A percentile compares a stretch with the other conserved stretches of the same genome.
phyloP scores from a whole-genome alignment of 2,113 vertebrate species.

The Catagonus wagneri region DNA sequence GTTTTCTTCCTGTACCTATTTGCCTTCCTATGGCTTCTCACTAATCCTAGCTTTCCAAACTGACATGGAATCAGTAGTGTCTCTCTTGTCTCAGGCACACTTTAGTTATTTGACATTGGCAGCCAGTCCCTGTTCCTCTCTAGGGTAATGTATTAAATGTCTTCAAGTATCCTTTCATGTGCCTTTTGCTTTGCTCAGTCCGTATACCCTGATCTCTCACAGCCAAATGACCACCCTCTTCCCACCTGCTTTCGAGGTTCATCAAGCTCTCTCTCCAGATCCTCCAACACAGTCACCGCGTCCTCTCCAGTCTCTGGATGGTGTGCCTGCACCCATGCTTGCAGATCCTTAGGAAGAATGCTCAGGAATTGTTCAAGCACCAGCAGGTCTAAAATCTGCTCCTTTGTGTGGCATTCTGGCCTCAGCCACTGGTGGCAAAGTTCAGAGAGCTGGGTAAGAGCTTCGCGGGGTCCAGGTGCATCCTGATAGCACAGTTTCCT shows the following conservation, averaged over 20 bases:
- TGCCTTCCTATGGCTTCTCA: conserved; percentile 6
- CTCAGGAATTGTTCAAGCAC: conserved; percentile 69
- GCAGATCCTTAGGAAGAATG: conserved; percentile 64
- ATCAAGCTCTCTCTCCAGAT: conserved; percentile 56
- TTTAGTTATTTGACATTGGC: background rate
- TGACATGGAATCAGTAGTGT: background rate
- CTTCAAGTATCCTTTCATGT: background rate
- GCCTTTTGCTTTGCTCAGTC: background rate
- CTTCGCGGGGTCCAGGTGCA: conserved; percentile 40
- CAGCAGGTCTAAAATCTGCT: conserved; percentile 69
- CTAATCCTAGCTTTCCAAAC: background rate
- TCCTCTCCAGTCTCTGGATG: conserved; percentile 64
- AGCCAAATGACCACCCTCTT: background rate
- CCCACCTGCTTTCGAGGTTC: conserved; percentile 55
- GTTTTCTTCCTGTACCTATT: background rate
- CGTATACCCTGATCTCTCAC: background rate
- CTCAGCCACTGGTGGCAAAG: conserved; percentile 62
- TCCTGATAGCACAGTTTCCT: conserved; percentile 57
- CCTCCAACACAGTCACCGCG: conserved; percentile 36
- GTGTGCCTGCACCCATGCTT: conserved; percentile 58
- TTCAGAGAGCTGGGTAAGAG: conserved; percentile 39
- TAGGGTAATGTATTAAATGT: background rate
- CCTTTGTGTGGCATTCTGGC: conserved; percentile 65
- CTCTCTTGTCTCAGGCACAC: background rate
- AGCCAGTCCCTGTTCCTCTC: background rate